Evolutionary conservation across 1,140 invertebrate genomes (phyloP).

Genomic region (Heliconius hewitsoni): DNA sequence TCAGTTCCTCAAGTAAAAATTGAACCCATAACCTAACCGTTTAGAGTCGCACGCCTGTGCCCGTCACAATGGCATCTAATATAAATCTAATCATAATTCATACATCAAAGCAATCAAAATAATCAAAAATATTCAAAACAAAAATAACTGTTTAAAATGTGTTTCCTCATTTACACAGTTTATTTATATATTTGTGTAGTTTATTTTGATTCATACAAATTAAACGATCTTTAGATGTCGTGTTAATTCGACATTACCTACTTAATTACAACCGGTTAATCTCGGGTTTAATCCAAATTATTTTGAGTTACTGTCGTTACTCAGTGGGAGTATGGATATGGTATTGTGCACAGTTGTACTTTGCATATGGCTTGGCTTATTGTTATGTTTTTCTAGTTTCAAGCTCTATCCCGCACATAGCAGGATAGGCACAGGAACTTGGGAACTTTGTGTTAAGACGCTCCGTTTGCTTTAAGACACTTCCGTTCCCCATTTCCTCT

Average conservation of each 20-base stretch:
- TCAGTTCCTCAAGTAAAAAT: neutral
- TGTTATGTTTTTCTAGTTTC: too few species aligned
- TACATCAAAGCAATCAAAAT: too few species aligned
- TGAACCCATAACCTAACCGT: neutral
- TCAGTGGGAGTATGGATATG: neutral
- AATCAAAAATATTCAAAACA: too few species aligned
- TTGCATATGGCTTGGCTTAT: too few species aligned
- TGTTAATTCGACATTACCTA: constrained; percentile 11
- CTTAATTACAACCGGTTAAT: constrained; percentile 13
- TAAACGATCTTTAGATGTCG: constrained; percentile 8
- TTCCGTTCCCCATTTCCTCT: too few species aligned
- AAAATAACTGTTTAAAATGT: too few species aligned
- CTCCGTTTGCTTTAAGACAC: too few species aligned
- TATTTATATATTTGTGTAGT: neutral
- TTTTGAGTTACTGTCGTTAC: neutral
- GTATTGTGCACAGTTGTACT: neutral
- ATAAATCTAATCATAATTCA: too few species aligned
- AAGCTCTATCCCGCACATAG: neutral
- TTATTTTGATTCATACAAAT: neutral
- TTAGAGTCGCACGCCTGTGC: neutral
- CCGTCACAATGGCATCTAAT: neutral
- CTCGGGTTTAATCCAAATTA: neutral
- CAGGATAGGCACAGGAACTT: too few species aligned
- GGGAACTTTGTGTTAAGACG: too few species aligned
- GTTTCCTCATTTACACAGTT: neutral